Conservation (phyloP, 2,797 vertebrate species). For the Protonibea diacanthus region DNA sequence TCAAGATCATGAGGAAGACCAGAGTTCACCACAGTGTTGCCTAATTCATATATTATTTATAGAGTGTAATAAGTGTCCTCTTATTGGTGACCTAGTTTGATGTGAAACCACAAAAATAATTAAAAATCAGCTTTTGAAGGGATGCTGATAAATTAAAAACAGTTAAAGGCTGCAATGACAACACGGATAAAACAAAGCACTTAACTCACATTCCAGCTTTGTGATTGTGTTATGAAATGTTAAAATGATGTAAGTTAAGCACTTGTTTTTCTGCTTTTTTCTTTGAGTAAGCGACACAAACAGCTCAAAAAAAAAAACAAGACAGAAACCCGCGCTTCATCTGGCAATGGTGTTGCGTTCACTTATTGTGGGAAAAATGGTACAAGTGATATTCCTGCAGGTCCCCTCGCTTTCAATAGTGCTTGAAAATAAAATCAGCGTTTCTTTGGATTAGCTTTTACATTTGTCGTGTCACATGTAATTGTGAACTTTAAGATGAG, state of each 20-base stretch:
- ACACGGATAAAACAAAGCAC: background rate
- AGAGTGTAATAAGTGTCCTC: background rate
- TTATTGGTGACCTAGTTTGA: background rate
- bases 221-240: slow-evolving; percentile 1
- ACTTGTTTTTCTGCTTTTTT: slow-evolving; percentile 16
- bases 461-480: no score
- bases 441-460: background rate
- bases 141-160: background rate
- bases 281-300: slow-evolving; percentile 31
- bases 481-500: background rate
- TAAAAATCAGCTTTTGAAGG: background rate
- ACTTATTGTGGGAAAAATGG: slow-evolving; percentile 29
- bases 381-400: background rate
- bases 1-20: slow-evolving; percentile 19
- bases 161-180: background rate
- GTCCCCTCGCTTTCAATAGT: background rate
- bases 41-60: background rate
- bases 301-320: slow-evolving; percentile 51
- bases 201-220: background rate
- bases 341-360: slow-evolving; percentile 62
- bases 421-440: background rate
- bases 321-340: slow-evolving; percentile 51
- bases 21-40: background rate
- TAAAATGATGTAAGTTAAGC: background rate
- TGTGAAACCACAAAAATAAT: background rate